phyloP scores from a whole-genome alignment of 1,140 invertebrate species.

The Gryon sp. region DNA sequence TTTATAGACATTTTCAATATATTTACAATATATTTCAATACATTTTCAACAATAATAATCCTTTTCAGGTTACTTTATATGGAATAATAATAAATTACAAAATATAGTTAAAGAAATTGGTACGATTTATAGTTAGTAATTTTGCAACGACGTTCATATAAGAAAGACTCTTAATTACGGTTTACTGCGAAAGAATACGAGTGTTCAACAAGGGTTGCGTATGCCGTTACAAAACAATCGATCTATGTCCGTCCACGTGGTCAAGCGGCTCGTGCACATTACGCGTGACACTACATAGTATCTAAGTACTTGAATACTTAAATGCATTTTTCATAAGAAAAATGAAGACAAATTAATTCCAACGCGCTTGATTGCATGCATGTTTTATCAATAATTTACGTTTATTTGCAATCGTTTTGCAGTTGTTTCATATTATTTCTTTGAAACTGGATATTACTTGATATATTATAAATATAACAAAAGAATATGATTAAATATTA shows the following conservation, averaged over 20 bases:
- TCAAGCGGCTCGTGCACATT: conserved; percentile 49
- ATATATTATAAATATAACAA: too few relatives aligned
- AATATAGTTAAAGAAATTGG: too few relatives aligned
- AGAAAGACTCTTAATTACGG: not conserved
- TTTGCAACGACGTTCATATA: not conserved
- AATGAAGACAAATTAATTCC: conserved; percentile 39
- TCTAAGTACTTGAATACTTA: conserved; percentile 20
- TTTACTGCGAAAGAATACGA: conserved; percentile 20
- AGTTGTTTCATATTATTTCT: too few relatives aligned
- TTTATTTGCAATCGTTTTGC: too few relatives aligned
- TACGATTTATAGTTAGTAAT: not conserved
- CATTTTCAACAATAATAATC: too few relatives aligned
- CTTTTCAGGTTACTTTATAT: too few relatives aligned
- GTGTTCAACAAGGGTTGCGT: conserved; percentile 32
- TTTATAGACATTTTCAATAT: too few relatives aligned
- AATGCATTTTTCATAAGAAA: conserved; percentile 48
- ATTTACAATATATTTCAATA: too few relatives aligned
- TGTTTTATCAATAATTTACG: conserved; percentile 17
- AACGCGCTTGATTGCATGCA: conserved; percentile 3
- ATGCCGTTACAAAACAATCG: conserved; percentile 55
- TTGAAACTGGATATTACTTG: too few relatives aligned
- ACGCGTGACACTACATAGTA: conserved; percentile 46
- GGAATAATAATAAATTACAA: too few relatives aligned
- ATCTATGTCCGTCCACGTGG: conserved; percentile 62
- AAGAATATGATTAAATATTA: too few relatives aligned